These are phyloP conservation scores for Prunella himalayana DNA, from an alignment of 2,113 vertebrate species.

Conservation along the genomic window DNA sequence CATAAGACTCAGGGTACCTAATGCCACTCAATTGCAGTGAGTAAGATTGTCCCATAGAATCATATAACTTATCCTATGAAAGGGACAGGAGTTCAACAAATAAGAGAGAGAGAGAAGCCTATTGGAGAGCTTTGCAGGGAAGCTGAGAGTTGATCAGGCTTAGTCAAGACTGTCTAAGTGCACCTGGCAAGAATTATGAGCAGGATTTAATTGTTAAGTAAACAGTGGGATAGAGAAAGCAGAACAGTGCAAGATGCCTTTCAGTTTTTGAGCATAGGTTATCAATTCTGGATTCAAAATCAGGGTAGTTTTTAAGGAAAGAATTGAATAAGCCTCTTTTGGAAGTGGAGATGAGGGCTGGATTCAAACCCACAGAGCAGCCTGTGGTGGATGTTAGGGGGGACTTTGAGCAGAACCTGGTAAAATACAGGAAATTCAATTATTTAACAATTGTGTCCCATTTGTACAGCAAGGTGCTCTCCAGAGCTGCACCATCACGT, in stretches of 20 bases:
- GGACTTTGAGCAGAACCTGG: background rate
- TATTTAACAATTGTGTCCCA: background rate
- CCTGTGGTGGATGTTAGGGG: background rate
- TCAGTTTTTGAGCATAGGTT: background rate
- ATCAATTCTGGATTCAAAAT: fast-evolving
- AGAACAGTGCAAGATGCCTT: background rate
- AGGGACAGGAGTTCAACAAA: background rate
- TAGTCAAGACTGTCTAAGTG: background rate
- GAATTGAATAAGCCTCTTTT: background rate
- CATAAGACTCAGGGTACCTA: background rate
- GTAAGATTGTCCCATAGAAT: background rate
- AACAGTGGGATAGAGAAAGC: background rate
- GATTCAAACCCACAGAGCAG: background rate
- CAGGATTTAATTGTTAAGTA: background rate
- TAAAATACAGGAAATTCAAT: background rate
- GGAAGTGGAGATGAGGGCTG: background rate
- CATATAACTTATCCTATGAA: background rate
- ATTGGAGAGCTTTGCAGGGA: background rate
- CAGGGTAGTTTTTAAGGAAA: background rate
- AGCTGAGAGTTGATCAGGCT: background rate
- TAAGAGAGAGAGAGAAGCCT: background rate
- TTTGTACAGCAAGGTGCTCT: background rate
- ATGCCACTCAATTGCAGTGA: background rate
- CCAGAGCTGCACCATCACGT: background rate
- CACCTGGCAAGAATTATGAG: background rate